Evolutionary conservation across 2,888 invertebrate species (phyloP).

Genomic region (Pristionchus maxplancki): DNA sequence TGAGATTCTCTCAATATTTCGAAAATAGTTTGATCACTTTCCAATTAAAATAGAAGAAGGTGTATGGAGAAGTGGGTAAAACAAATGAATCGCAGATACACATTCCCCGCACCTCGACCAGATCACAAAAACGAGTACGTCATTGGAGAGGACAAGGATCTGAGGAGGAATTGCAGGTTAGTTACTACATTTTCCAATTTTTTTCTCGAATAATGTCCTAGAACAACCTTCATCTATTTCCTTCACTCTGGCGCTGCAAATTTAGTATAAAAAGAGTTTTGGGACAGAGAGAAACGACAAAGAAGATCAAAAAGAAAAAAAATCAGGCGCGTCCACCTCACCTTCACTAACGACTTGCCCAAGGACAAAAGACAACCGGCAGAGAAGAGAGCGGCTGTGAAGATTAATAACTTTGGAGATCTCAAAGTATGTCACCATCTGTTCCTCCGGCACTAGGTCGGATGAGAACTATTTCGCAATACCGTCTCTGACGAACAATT

Average conservation of each 20-base stretch:
- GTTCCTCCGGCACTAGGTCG: too few species aligned
- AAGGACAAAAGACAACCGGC: not conserved
- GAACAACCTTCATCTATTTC: too few species aligned
- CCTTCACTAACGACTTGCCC: not conserved
- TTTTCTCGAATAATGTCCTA: too few species aligned
- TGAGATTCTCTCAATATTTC: not conserved
- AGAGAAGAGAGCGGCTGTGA: not conserved
- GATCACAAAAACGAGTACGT: not conserved
- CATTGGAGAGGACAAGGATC: conserved; percentile 33
- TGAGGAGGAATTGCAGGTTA: conserved; percentile 34
- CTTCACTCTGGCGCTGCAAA: too few species aligned
- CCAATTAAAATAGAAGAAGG: too few species aligned
- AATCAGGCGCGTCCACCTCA: not conserved
- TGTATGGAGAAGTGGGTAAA: too few species aligned
- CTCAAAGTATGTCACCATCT: not conserved
- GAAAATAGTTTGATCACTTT: too few species aligned
- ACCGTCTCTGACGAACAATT: too few species aligned
- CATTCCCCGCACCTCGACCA: conserved; percentile 27
- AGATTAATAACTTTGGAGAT: conserved; percentile 24
- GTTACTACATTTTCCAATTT: not conserved
- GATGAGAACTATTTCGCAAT: too few species aligned
- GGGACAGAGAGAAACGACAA: too few species aligned
- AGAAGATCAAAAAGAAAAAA: too few species aligned
- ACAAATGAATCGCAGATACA: conserved; percentile 17
- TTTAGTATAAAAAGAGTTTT: too few species aligned